Conservation (phyloP, 1,140 invertebrate species). For the Drosophila quadrilineata region DNA sequence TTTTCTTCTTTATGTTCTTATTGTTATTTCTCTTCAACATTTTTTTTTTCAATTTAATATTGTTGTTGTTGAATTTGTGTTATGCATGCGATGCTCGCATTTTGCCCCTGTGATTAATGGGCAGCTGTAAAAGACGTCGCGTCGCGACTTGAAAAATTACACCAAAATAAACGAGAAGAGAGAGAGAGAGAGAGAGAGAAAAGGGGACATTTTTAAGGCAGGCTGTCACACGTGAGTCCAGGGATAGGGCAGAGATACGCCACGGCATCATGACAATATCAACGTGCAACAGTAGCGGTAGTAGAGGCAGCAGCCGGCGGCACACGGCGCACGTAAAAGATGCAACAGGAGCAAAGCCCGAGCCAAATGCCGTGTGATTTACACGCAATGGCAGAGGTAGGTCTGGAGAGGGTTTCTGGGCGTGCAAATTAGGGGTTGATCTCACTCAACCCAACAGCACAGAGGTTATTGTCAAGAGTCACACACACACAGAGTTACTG, state of each 20-base stretch:
- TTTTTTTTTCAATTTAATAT: constrained; percentile 6
- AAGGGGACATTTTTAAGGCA: constrained; percentile 59
- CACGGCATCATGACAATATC: too few species aligned
- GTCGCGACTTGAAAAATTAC: constrained; percentile 78
- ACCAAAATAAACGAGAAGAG: constrained; percentile 64
- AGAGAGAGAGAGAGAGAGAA: not conserved
- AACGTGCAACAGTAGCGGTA: not conserved
- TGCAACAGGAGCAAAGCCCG: constrained; percentile 72
- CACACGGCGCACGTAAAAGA: constrained; percentile 64
- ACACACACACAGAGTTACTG: constrained; percentile 54
- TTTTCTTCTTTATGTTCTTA: too few species aligned
- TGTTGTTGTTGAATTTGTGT: too few species aligned
- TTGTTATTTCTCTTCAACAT: constrained; percentile 3
- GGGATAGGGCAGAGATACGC: not conserved
- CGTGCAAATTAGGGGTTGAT: constrained; percentile 73
- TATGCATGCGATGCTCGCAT: constrained; percentile 53
- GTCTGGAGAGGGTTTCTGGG: constrained; percentile 13
- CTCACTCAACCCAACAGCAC: constrained; percentile 9
- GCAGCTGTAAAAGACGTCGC: constrained; percentile 64
- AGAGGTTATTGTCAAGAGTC: constrained; percentile 13
- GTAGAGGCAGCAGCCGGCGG: constrained; percentile 12
- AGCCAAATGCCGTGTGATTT: constrained; percentile 76
- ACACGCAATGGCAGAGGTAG: constrained; percentile 53
- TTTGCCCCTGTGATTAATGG: constrained; percentile 71
- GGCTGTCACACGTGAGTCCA: constrained; percentile 61